A percentile compares a stretch with the other conserved stretches of the same genome.
Evolutionary conservation across 2,113 vertebrate genomes (phyloP).

Genomic region (Tympanuchus pallidicinctus): DNA sequence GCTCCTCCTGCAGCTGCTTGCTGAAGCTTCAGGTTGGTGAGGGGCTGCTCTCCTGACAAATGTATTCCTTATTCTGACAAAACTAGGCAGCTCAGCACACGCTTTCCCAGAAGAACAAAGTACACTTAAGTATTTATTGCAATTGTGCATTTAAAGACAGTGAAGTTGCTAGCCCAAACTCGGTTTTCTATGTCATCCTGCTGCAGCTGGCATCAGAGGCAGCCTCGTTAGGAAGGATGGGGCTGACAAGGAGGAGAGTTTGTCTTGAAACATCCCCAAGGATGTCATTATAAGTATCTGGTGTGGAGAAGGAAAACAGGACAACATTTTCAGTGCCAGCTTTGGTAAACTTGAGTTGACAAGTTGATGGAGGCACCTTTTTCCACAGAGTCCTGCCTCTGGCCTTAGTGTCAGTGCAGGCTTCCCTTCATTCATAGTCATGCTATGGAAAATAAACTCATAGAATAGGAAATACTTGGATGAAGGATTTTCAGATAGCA

Average conservation of each 20-base stretch:
- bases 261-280: not conserved
- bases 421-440: not conserved
- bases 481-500: not conserved
- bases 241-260: not conserved
- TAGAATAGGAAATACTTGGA: not conserved
- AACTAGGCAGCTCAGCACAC: not conserved
- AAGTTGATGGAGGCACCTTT: constrained; percentile 13
- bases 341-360: not conserved
- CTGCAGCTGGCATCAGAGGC: not conserved
- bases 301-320: not conserved
- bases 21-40: not conserved
- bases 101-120: not conserved
- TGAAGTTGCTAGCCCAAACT: not conserved
- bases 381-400: not conserved
- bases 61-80: constrained; percentile 5
- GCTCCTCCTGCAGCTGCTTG: not conserved
- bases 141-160: not conserved
- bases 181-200: not conserved
- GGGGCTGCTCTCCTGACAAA: not conserved
- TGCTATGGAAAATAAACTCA: not conserved
- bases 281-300: not conserved
- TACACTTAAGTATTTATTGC: not conserved
- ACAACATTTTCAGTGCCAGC: not conserved
- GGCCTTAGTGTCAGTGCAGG: not conserved
- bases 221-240: not conserved